Conservation (phyloP, 2,113 vertebrate genomes). For the Phyllopteryx taeniolatus region DNA sequence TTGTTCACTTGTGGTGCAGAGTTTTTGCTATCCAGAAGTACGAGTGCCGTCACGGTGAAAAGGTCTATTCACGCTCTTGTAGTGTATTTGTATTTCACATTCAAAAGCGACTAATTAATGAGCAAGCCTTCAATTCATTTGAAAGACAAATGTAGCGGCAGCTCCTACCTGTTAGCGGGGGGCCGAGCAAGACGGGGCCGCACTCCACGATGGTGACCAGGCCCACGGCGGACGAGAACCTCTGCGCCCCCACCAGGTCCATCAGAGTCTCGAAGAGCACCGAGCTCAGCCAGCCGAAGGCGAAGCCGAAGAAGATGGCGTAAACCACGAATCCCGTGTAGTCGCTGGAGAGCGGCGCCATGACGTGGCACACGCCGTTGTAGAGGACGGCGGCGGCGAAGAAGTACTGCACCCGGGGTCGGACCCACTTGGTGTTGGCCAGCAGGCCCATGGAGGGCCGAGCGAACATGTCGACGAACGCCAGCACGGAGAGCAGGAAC, state of each 20-base stretch:
- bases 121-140: too few relatives aligned
- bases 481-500: slow-evolving; percentile 90
- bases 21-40: too few relatives aligned
- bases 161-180: slow-evolving; percentile 84
- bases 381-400: slow-evolving; percentile 84
- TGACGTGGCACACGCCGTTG: slow-evolving; percentile 89
- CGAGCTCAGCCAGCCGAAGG: slow-evolving; percentile 93
- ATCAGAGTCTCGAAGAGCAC: slow-evolving; percentile 95
- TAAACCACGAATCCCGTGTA: slow-evolving; percentile 87
- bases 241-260: slow-evolving; percentile 90
- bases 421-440: slow-evolving; percentile 90
- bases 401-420: slow-evolving; percentile 90
- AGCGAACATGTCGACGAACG: slow-evolving; percentile 96
- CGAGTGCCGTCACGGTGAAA: too few relatives aligned
- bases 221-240: slow-evolving; percentile 93
- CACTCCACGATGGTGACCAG: slow-evolving; percentile 97
- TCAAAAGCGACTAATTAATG: too few relatives aligned
- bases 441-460: slow-evolving; percentile 94
- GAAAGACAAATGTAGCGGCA: too few relatives aligned
- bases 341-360: slow-evolving; percentile 77
- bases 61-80: too few relatives aligned
- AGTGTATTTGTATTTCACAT: too few relatives aligned
- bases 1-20: too few relatives aligned
- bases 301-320: slow-evolving; percentile 90
- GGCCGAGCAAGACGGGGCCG: slow-evolving; percentile 89